These are phyloP conservation scores for Saxidomus purpurata DNA, from an alignment of 1,140 invertebrate species.

Conservation along the genomic window DNA sequence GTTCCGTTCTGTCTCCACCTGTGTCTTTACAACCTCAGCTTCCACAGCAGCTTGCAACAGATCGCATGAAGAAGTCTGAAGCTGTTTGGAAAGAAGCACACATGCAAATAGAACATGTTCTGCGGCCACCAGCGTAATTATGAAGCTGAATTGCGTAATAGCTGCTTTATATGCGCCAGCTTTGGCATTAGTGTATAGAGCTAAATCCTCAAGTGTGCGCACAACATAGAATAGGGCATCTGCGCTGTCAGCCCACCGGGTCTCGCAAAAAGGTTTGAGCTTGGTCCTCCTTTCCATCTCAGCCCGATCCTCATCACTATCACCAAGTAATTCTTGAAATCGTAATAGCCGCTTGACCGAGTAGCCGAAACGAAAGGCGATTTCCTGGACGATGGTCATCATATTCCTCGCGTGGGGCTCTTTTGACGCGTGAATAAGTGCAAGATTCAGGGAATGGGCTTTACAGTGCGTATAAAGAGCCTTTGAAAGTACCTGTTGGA, in stretches of 20 bases:
- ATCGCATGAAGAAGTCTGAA: slow-evolving; percentile 18
- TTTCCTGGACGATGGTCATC: slow-evolving; percentile 56
- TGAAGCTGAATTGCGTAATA: slow-evolving; percentile 25
- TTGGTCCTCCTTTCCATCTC: too few species aligned
- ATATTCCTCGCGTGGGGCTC: slow-evolving; percentile 34
- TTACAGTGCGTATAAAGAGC: slow-evolving; percentile 68
- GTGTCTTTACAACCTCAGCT: background rate
- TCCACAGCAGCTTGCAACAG: slow-evolving; percentile 47
- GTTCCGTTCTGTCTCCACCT: slow-evolving; percentile 24
- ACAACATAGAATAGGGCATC: too few species aligned
- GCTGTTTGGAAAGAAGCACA: slow-evolving; percentile 19
- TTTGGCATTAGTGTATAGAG: background rate
- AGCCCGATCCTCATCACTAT: background rate
- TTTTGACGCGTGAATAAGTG: slow-evolving; percentile 60
- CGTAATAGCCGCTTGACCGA: slow-evolving; percentile 47
- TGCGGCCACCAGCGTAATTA: background rate
- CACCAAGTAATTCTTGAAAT: slow-evolving; percentile 30
- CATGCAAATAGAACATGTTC: slow-evolving; percentile 1
- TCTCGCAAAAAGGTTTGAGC: too few species aligned
- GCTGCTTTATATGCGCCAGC: background rate
- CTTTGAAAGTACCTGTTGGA: slow-evolving; percentile 48
- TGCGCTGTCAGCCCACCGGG: too few species aligned
- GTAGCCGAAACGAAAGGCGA: slow-evolving; percentile 62
- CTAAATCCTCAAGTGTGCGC: background rate
- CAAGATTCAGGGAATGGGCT: slow-evolving; percentile 65